phyloP scores from a whole-genome alignment of 1,140 invertebrate species.

The Drosophila simulans region DNA sequence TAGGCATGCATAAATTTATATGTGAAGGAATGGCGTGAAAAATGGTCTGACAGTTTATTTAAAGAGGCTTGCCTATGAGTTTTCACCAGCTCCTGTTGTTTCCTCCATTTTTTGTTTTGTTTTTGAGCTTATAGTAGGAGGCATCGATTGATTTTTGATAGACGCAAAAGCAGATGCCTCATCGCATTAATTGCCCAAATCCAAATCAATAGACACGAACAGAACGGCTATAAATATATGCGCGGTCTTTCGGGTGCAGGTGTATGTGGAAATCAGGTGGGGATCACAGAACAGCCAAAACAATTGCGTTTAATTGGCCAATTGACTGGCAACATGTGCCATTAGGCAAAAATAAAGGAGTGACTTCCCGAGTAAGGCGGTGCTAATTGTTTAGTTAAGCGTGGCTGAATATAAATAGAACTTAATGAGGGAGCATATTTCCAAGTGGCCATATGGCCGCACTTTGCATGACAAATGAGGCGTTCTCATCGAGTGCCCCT shows the following conservation, averaged over 20 bases:
- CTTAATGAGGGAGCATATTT: conserved; percentile 32
- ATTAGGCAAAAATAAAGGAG: not conserved
- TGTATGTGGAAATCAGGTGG: conserved; percentile 35
- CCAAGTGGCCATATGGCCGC: conserved; percentile 40
- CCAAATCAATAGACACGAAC: conserved; percentile 61
- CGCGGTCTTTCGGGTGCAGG: conserved; percentile 6
- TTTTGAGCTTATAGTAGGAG: not conserved
- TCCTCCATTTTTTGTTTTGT: conserved; percentile 4
- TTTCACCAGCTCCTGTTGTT: conserved; percentile 38
- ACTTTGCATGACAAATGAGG: conserved; percentile 58
- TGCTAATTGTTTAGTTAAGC: conserved; percentile 47
- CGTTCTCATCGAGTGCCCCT: conserved; percentile 5
- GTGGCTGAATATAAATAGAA: conserved; percentile 50
- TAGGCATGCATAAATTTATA: conserved; percentile 73
- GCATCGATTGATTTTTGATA: conserved; percentile 63
- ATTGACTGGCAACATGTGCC: conserved; percentile 39
- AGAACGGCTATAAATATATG: conserved; percentile 58
- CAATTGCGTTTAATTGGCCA: conserved; percentile 59
- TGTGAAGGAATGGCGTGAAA: conserved; percentile 55
- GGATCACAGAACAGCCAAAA: conserved; percentile 12
- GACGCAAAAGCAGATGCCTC: conserved; percentile 1
- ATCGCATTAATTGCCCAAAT: conserved; percentile 39
- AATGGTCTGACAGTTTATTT: conserved; percentile 52
- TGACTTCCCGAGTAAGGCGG: conserved; percentile 2
- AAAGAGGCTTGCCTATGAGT: conserved; percentile 51